These are phyloP conservation scores for Macrosiphum euphorbiae DNA, from an alignment of 2,888 invertebrate species.

Conservation along the genomic window DNA sequence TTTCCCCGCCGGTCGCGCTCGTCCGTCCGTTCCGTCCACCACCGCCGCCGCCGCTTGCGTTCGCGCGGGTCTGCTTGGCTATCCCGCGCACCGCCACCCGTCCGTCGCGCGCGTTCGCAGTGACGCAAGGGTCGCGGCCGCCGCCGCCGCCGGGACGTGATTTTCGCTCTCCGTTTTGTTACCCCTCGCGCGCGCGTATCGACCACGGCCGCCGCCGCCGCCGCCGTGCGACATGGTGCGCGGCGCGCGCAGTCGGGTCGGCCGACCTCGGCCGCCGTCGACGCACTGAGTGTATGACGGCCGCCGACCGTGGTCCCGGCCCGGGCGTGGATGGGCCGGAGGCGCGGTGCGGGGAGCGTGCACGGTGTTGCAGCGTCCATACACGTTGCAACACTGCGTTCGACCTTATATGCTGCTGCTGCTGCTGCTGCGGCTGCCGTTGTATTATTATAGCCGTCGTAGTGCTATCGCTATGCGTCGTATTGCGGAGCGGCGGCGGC, in stretches of 20 bases:
- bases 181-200: slow-evolving; percentile 4
- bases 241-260: slow-evolving; percentile 36
- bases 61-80: background rate
- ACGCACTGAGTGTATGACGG: background rate
- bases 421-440: too few species aligned
- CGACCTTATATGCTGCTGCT: slow-evolving; percentile 43
- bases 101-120: background rate
- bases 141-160: slow-evolving; percentile 12
- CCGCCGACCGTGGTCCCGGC: background rate
- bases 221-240: background rate
- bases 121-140: background rate
- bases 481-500: slow-evolving; percentile 16
- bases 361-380: slow-evolving; percentile 37
- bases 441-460: too few species aligned
- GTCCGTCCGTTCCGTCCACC: background rate
- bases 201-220: background rate
- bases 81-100: too few species aligned
- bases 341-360: background rate
- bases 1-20: background rate
- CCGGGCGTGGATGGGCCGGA: background rate
- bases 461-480: background rate
- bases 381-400: slow-evolving; percentile 64
- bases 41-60: slow-evolving; percentile 1
- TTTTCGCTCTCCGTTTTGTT: slow-evolving; percentile 22
- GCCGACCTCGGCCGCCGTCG: slow-evolving; percentile 51